Conservation (phyloP, 2,797 vertebrate species). For the Lacerta agilis region DNA sequence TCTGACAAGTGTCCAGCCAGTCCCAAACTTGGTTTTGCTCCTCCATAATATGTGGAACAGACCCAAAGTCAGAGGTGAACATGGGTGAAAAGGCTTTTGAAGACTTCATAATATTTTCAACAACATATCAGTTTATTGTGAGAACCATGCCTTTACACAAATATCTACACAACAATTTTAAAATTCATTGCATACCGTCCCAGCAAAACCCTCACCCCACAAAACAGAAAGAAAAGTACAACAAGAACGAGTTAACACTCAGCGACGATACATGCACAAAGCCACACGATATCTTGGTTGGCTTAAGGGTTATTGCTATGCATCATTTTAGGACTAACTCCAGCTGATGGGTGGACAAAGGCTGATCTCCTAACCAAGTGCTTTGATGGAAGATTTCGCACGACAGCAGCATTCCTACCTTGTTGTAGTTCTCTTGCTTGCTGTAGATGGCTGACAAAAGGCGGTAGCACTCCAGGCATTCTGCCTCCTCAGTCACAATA, state of each 20-base stretch:
- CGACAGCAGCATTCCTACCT: constrained; percentile 77
- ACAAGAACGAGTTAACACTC: too few species aligned
- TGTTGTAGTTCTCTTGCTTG: constrained; percentile 86
- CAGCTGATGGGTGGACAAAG: not conserved
- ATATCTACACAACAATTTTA: too few species aligned
- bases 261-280: not conserved
- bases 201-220: too few species aligned
- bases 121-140: too few species aligned
- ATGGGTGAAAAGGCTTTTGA: not conserved
- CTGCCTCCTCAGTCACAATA: constrained; percentile 81
- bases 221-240: too few species aligned
- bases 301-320: not conserved
- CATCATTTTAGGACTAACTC: not conserved
- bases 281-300: not conserved
- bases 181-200: too few species aligned
- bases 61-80: not conserved
- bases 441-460: constrained; percentile 95
- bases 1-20: not conserved
- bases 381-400: not conserved
- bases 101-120: not conserved
- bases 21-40: not conserved
- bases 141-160: too few species aligned
- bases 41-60: not conserved
- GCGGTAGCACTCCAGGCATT: constrained; percentile 93
- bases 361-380: not conserved